These are phyloP conservation scores for Phoebastria nigripes DNA, from an alignment of 2,797 vertebrate species.

Conservation along the genomic window DNA sequence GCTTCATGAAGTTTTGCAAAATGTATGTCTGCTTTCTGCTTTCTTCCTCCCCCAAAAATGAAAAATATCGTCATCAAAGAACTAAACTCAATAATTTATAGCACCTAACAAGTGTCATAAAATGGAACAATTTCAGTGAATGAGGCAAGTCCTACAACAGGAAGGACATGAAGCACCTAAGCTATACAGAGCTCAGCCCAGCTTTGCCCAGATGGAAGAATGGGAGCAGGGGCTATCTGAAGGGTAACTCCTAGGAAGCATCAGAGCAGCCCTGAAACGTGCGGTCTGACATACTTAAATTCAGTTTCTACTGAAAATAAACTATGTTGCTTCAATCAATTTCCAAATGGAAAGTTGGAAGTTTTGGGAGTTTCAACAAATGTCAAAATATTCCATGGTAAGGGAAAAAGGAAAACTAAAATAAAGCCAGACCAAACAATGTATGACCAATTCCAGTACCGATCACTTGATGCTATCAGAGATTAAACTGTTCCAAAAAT, in stretches of 20 bases:
- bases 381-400: conserved; percentile 24
- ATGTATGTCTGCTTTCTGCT: background rate
- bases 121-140: background rate
- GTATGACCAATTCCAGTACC: background rate
- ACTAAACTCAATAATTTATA: background rate
- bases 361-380: background rate
- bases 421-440: conserved; percentile 26
- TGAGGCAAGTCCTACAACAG: background rate
- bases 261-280: background rate
- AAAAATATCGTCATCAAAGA: background rate
- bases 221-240: background rate
- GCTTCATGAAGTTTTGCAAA: background rate
- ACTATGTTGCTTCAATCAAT: background rate
- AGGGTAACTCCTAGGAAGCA: background rate
- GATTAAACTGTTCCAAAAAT: background rate
- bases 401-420: conserved; percentile 20
- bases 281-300: background rate
- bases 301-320: conserved; percentile 26
- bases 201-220: background rate
- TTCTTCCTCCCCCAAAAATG: background rate
- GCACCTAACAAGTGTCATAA: background rate
- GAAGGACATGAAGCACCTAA: background rate
- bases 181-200: background rate
- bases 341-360: conserved; percentile 25
- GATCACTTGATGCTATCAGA: background rate